phyloP scores from a whole-genome alignment of 1,140 invertebrate genomes.

The Eriocheir sinensis region DNA sequence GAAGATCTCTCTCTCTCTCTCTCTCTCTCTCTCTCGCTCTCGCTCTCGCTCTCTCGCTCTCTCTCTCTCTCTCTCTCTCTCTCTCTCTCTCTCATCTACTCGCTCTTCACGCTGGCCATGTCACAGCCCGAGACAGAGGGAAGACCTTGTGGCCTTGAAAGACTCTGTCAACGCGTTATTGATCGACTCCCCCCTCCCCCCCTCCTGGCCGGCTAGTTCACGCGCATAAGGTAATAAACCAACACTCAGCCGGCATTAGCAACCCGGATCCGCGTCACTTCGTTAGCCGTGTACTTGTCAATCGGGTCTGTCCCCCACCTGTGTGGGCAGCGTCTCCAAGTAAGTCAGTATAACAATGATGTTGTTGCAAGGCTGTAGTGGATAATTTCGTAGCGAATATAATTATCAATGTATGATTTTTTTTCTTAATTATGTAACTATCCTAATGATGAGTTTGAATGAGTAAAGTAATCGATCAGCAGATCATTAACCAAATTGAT shows the following conservation, averaged over 20 bases:
- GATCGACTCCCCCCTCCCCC: not conserved
- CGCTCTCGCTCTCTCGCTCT: conserved; percentile 43
- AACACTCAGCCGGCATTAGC: not conserved
- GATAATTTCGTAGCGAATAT: too few species aligned
- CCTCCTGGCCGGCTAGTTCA: not conserved
- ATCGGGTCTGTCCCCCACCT: too few species aligned
- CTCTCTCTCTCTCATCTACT: conserved; percentile 63
- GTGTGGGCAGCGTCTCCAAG: too few species aligned
- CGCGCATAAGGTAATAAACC: not conserved
- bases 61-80: conserved; percentile 61
- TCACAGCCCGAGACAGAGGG: not conserved
- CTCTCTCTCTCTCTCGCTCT: conserved; percentile 53
- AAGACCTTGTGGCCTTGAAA: not conserved
- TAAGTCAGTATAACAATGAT: too few species aligned
- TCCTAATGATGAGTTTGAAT: too few species aligned
- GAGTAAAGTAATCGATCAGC: too few species aligned
- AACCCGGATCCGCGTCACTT: not conserved
- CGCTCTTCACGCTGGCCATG: not conserved
- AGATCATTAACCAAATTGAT: too few species aligned
- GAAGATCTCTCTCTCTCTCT: conserved; percentile 44
- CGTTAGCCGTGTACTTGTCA: not conserved
- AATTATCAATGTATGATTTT: too few species aligned
- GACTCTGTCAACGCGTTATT: conserved; percentile 13
- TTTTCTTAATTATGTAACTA: too few species aligned
- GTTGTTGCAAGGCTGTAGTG: too few species aligned